Evolutionary conservation across 2,113 vertebrate species (phyloP).

Genomic region (Petrocephalus zakoni): DNA sequence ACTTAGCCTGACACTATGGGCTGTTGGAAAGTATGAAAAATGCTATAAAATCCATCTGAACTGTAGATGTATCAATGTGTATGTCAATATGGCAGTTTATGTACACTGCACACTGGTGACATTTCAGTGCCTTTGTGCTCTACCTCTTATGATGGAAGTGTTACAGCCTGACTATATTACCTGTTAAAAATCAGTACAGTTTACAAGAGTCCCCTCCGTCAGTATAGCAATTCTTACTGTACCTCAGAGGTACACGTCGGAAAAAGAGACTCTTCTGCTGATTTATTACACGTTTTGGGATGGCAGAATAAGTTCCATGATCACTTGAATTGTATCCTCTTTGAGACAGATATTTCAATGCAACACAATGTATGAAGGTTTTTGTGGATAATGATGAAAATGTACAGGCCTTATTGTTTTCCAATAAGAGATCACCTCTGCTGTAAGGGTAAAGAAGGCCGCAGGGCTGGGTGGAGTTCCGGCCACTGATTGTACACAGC

Average conservation of each 20-base stretch:
- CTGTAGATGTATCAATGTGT: background rate
- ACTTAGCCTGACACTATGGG: too few relatives aligned
- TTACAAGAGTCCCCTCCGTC: background rate
- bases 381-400: background rate
- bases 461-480: background rate
- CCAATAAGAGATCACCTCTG: background rate
- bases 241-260: background rate
- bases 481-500: background rate
- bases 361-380: background rate
- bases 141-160: background rate
- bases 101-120: background rate
- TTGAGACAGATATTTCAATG: background rate
- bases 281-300: background rate
- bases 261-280: background rate
- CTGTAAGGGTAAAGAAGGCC: background rate
- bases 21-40: too few relatives aligned
- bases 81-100: background rate
- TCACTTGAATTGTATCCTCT: background rate
- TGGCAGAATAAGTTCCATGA: background rate
- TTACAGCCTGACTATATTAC: background rate
- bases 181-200: background rate
- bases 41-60: too few relatives aligned
- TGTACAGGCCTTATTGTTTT: background rate
- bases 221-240: background rate
- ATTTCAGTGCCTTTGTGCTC: background rate